Conservation (phyloP, 2,888 invertebrate species). For the Cremastinae sp. region DNA sequence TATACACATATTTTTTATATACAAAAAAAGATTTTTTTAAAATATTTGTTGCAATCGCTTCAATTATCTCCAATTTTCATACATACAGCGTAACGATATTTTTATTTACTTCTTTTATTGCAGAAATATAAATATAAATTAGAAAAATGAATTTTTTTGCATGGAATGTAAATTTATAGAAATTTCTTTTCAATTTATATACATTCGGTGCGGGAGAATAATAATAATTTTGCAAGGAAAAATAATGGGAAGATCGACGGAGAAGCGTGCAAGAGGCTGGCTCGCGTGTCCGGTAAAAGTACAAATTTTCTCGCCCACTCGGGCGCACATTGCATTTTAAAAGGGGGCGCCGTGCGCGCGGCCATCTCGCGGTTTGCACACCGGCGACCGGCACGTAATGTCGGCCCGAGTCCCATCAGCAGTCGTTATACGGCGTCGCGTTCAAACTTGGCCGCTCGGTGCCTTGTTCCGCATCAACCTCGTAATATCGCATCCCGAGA, state of each 20-base stretch:
- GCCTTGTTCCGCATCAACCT: slow-evolving; percentile 29
- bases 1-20: no score
- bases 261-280: slow-evolving; percentile 52
- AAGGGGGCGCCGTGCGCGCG: slow-evolving; percentile 38
- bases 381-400: slow-evolving; percentile 51
- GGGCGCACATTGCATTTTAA: slow-evolving; percentile 49
- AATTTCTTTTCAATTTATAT: no score
- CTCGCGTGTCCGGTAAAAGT: slow-evolving; percentile 54
- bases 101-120: no score
- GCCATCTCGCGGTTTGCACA: slow-evolving; percentile 33
- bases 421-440: slow-evolving; percentile 37
- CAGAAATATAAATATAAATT: no score
- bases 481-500: slow-evolving; percentile 29
- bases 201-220: no score
- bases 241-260: slow-evolving; percentile 33
- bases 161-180: no score
- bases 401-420: slow-evolving; percentile 42
- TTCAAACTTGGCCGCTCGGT: slow-evolving; percentile 41
- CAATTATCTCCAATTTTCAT: no score
- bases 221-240: slow-evolving; percentile 29
- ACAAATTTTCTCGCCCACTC: slow-evolving; percentile 60
- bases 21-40: no score
- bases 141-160: no score
- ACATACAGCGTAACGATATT: no score
- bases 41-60: no score